These are phyloP conservation scores for Philereme vetulata DNA, from an alignment of 2,888 invertebrate genomes.

Conservation along the genomic window DNA sequence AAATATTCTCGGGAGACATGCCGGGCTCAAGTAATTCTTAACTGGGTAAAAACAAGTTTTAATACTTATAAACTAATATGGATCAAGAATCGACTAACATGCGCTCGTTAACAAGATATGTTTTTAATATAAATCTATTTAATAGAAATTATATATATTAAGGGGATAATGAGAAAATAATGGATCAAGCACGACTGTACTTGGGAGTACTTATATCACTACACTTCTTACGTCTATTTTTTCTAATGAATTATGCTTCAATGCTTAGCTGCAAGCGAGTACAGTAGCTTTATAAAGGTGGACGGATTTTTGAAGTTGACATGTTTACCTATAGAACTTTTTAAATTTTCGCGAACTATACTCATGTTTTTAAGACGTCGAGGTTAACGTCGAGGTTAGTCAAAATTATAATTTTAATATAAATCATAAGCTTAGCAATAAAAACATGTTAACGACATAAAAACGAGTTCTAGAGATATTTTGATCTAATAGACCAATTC, in stretches of 20 bases:
- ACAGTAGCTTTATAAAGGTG: background rate
- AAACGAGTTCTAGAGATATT: slow-evolving; percentile 13
- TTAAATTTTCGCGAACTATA: too few species aligned
- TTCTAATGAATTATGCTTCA: background rate
- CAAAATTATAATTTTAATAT: too few species aligned
- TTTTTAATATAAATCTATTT: slow-evolving; percentile 1
- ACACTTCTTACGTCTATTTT: background rate
- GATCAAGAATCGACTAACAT: slow-evolving; percentile 12
- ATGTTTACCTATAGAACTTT: slow-evolving; percentile 8
- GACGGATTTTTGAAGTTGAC: background rate
- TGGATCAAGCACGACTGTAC: background rate
- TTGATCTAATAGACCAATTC: slow-evolving; percentile 12
- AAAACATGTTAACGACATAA: too few species aligned
- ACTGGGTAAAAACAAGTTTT: slow-evolving; percentile 29
- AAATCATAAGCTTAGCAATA: too few species aligned
- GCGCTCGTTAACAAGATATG: slow-evolving; percentile 13
- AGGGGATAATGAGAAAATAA: slow-evolving; percentile 3
- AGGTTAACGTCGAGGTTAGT: too few species aligned
- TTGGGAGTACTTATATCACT: background rate
- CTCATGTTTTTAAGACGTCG: too few species aligned
- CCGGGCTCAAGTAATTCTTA: slow-evolving; percentile 30
- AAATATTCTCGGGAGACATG: slow-evolving; percentile 49
- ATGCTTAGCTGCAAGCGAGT: background rate
- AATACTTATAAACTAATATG: slow-evolving; percentile 14
- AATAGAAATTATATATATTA: background rate